Evolutionary conservation across 1,140 invertebrate genomes (phyloP).

Genomic region (Aphelenchoides avenae): DNA sequence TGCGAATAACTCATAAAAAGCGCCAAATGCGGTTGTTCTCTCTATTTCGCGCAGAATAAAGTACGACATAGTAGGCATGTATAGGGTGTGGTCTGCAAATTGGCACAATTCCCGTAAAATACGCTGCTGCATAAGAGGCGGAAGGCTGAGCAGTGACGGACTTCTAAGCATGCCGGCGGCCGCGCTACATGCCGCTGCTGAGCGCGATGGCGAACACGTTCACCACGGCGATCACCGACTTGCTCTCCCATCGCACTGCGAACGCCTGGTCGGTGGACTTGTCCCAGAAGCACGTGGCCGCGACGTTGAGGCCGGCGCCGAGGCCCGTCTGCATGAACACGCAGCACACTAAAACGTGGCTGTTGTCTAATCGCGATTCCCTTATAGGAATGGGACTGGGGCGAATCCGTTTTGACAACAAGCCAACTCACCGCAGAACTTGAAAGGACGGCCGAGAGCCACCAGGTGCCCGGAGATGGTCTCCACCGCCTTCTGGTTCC

Average conservation of each 20-base stretch:
- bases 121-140: background rate
- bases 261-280: constrained; percentile 34
- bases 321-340: constrained; percentile 45
- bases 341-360: constrained; percentile 16
- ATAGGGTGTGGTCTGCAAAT: constrained; percentile 1
- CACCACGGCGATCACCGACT: constrained; percentile 29
- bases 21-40: background rate
- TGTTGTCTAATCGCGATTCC: too few relatives aligned
- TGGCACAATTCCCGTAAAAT: background rate
- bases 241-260: constrained; percentile 29
- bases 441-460: constrained; percentile 24
- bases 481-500: constrained; percentile 28
- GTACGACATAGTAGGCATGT: background rate
- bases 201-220: constrained; percentile 42
- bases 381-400: too few relatives aligned
- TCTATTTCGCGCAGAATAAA: background rate
- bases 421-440: constrained; percentile 26
- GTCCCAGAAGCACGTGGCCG: constrained; percentile 40
- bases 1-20: background rate
- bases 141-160: background rate
- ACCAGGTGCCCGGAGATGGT: constrained; percentile 26
- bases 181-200: constrained; percentile 1
- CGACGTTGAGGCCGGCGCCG: constrained; percentile 40
- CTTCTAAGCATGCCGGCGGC: background rate
- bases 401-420: too few relatives aligned